Base-by-base conservation (phyloP, 2,113 vertebrate genomes). In the Alligator sinensis region DNA sequence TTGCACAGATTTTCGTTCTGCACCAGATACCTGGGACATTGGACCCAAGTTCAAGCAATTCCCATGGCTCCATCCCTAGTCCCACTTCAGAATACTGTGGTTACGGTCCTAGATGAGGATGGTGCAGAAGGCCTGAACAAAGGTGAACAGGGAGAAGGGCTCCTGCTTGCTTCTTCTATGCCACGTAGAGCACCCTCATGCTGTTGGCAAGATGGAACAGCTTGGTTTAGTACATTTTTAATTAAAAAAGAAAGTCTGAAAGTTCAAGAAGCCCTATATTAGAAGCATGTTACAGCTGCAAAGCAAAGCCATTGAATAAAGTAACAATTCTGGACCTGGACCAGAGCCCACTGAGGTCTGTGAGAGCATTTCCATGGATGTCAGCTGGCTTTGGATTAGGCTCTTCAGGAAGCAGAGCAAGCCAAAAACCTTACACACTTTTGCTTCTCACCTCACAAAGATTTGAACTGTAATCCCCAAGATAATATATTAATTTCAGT, bases 391-490 rank as follows among this genome's bases (percentile, higher is more conserved):
- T 74, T 5, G 2, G 7, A 24, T 70, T 62, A 82, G 79, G n/a
- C 11, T 70, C 14, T 75, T 59, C 12, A 76, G 28, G 10, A 54
- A 80, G 6, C 55, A 89, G 63, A 83, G 47, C 30, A 85, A 5
- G 77, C 60, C 8, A 80, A 84, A 30, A 86, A 19, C 11, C 22
- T 58, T 38, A 27, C 0, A 0, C 4, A 34, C 68, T 38, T 88
- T 82, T 1, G 1, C 16, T 70, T 77, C 15, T 5, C 13, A 3
- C 55, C 5, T 70, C 16, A 55, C 30, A 61, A 16, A 57, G 70
- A 0, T 0, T 80, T 59, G 28, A 80, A 59, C 34, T 59, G 0
- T 1, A 60, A 55, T 63, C 2, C 1, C 75, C 0, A 0, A 87
- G 62, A 28, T 21, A 18, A 75, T 82, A n/a, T 17, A 11, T 22